Evolutionary conservation across 2,888 invertebrate genomes (phyloP), one percentile per base, ranked within the genome.

Genomic region (Drosophila kanekoi): DNA sequence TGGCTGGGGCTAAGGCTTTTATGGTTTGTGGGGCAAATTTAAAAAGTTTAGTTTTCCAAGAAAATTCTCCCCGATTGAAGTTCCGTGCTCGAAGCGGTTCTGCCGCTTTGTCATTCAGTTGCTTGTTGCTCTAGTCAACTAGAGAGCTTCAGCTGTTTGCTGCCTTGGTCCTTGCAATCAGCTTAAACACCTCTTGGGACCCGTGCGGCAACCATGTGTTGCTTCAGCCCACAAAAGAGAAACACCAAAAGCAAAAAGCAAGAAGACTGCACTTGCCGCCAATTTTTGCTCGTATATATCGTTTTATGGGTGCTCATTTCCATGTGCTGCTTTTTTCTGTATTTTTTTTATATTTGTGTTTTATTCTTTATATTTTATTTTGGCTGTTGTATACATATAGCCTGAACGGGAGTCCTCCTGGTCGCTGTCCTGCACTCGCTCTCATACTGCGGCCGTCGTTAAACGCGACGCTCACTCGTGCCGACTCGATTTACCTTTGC

Each of bases 201-300:
- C 37, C 54, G 35, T n/a, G 32, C 56, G 38, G 38, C 64, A 87
- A 85, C 82, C 82, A 85, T 86, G 68, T 84, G 83, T 83, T 81
- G 81, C 87, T 69, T 66, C 73, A 56, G 49, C 20, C 18, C 16
- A 49, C 32, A 49, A 49, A 49, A 40, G 38, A 35, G 32, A 54
- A 37, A 54, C 37, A 56, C 33, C 45, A 57, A 53, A 59, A 48
- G 28, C 28, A 28, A 28, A 28, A 28, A 28, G 28, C 2, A 28
- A 28, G 28, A 48, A 59, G 54, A 43, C 52, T 32, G 37, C 54
- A 61, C 53, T 64, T 64, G 41, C 51, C 54, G 53, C 61, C 69
- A 68, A 60, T 65, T 71, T 72, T 54, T 51, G 40, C 66, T 65
- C 51, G 57, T 61, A 43, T 52, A 58, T 59, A 67, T 67, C 54